Evolutionary conservation across 2,888 invertebrate species (phyloP), one percentile per base, ranked within the genome.

Genomic region (Stenoptilia bipunctidactyla): DNA sequence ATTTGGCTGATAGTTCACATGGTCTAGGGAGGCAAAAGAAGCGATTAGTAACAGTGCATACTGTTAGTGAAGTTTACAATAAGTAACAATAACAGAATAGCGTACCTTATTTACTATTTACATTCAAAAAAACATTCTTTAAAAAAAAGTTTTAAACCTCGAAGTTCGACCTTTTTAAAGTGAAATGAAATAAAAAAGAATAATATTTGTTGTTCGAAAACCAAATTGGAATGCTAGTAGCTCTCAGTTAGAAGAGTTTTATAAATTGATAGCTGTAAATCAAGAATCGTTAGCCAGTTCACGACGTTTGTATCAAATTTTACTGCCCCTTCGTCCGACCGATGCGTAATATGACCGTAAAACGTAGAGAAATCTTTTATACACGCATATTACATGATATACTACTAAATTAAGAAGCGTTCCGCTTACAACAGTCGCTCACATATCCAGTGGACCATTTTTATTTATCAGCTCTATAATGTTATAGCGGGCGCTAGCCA

Each of bases 41-140:
- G 73, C 75, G 70, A 79, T 72, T 77, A 74, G 75, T 70, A 74
- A 79, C 77, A 73, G 70, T 74, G 76, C 73, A 74, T 76, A 79
- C 74, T 76, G 68, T 73, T 71, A 75, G 61, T 56, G 60, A 64
- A 54, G 59, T 66, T 66, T 63, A 72, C 66, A 62, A 61, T 66
- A 64, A 64, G 62, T 64, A 72, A 72, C 73, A 71, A 68, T 69
- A 72, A 71, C 70, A 67, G 52, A 45, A 8, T 20, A 30, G 30
- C 2, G 30, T 30, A n/a, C 30, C 30, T 12, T 30, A 30, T 30
- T 30, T 30, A 30, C 30, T n/a, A 30, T 5, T 5, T 10, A 12
- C 42, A 42, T 42, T 20, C 36, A 27, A 40, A 42, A 13, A 8
- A 40, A 36, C 40, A n/a, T n/a, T n/a, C n/a, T n/a, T n/a, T n/a